Evolutionary conservation across 1,140 invertebrate genomes (phyloP).

Genomic region (Neuroterus valhalla): DNA sequence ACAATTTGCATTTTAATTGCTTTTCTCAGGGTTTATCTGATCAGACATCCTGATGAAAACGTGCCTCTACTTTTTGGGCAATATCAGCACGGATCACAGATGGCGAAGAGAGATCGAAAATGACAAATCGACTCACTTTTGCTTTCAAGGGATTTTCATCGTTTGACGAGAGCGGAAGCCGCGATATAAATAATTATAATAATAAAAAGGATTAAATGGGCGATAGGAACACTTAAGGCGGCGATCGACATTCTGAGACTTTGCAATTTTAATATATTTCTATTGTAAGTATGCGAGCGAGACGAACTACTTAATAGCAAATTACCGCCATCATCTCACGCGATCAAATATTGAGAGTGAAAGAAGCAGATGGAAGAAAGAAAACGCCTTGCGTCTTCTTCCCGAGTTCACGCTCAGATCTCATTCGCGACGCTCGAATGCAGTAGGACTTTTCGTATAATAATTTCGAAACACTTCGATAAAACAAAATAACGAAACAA

Average conservation of each 20-base stretch:
- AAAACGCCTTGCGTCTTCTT: slow-evolving; percentile 47
- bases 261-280: slow-evolving; percentile 70
- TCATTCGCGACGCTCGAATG: slow-evolving; percentile 47
- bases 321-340: slow-evolving; percentile 40
- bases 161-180: not conserved
- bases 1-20: too few relatives aligned
- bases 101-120: not conserved
- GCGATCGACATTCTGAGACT: slow-evolving; percentile 60
- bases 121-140: not conserved
- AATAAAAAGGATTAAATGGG: slow-evolving; percentile 50
- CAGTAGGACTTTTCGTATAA: slow-evolving; percentile 38
- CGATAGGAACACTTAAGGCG: slow-evolving; percentile 41
- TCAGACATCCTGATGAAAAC: not conserved
- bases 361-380: slow-evolving; percentile 37
- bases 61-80: not conserved
- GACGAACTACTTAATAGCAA: slow-evolving; percentile 50
- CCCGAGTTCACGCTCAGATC: slow-evolving; percentile 32
- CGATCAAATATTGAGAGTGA: slow-evolving; percentile 10
- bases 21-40: not conserved
- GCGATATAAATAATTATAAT: slow-evolving; percentile 42
- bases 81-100: not conserved
- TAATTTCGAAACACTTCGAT: not conserved
- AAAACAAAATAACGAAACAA: not conserved
- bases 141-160: not conserved
- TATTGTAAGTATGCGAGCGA: slow-evolving; percentile 60